Conservation (phyloP, 2,888 invertebrate species). For the Ethmia dodecea region DNA sequence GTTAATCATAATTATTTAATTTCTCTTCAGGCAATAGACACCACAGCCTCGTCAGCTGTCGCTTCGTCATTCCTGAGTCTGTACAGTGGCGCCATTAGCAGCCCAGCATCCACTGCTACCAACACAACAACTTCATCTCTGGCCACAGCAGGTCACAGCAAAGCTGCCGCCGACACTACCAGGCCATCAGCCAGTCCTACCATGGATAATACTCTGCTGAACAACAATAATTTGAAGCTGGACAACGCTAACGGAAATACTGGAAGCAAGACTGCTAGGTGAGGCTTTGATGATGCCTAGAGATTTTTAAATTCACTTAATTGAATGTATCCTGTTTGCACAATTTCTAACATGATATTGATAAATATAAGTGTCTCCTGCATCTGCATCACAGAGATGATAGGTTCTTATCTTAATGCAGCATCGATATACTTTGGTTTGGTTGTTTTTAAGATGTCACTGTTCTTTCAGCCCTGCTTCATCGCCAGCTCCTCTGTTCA, state of each 20-base stretch:
- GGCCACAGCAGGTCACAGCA: constrained; percentile 48
- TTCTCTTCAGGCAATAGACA: constrained; percentile 72
- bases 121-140: constrained; percentile 37
- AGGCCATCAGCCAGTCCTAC: constrained; percentile 56
- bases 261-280: constrained; percentile 57
- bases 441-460: background rate
- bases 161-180: constrained; percentile 52
- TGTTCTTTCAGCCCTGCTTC: constrained; percentile 79
- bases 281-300: no score
- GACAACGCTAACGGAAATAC: constrained; percentile 69
- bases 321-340: no score
- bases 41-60: constrained; percentile 75
- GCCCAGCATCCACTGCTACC: constrained; percentile 54
- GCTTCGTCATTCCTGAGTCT: constrained; percentile 72
- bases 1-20: background rate
- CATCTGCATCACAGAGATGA: constrained; percentile 19
- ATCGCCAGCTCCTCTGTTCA: constrained; percentile 82
- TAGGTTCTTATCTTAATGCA: no score
- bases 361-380: background rate
- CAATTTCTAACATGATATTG: no score
- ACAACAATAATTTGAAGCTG: constrained; percentile 64
- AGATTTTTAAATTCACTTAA: no score
- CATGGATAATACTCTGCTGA: constrained; percentile 54
- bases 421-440: no score
- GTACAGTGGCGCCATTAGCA: constrained; percentile 68